Evolutionary conservation across 2,797 vertebrate genomes (phyloP).

Genomic region (Danionella dracula): DNA sequence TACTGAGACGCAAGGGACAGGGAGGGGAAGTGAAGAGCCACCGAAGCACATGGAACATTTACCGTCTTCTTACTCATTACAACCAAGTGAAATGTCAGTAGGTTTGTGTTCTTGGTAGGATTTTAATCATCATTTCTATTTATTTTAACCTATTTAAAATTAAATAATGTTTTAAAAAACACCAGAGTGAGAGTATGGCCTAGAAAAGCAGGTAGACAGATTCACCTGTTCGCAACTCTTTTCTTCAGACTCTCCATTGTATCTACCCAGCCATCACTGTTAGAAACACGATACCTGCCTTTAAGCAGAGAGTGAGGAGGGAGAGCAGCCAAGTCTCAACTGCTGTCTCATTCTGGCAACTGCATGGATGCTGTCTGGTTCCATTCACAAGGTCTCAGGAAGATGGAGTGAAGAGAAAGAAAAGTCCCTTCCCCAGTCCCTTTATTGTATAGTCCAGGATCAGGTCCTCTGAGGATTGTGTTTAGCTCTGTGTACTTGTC

Average conservation of each 20-base stretch:
- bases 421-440: slow-evolving; percentile 21
- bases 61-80: not conserved
- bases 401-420: slow-evolving; percentile 18
- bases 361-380: slow-evolving; percentile 68
- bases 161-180: not conserved
- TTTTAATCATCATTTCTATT: not conserved
- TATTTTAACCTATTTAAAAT: too few relatives aligned
- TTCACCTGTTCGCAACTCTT: slow-evolving; percentile 67
- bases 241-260: slow-evolving; percentile 67
- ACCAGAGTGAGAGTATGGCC: not conserved
- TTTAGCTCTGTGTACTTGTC: slow-evolving; percentile 26
- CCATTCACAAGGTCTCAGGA: slow-evolving; percentile 58
- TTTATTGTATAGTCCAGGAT: slow-evolving; percentile 13
- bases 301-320: slow-evolving; percentile 72
- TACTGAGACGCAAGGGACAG: slow-evolving; percentile 25
- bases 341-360: slow-evolving; percentile 73
- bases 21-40: slow-evolving; percentile 32
- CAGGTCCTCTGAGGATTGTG: slow-evolving; percentile 33
- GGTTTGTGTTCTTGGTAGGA: not conserved
- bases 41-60: slow-evolving; percentile 17
- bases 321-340: slow-evolving; percentile 75
- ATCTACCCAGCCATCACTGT: slow-evolving; percentile 71
- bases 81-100: not conserved
- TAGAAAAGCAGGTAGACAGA: slow-evolving; percentile 44
- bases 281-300: slow-evolving; percentile 75